Evolutionary conservation across 2,888 invertebrate genomes (phyloP).

Genomic region (Drosophila meridionalis): DNA sequence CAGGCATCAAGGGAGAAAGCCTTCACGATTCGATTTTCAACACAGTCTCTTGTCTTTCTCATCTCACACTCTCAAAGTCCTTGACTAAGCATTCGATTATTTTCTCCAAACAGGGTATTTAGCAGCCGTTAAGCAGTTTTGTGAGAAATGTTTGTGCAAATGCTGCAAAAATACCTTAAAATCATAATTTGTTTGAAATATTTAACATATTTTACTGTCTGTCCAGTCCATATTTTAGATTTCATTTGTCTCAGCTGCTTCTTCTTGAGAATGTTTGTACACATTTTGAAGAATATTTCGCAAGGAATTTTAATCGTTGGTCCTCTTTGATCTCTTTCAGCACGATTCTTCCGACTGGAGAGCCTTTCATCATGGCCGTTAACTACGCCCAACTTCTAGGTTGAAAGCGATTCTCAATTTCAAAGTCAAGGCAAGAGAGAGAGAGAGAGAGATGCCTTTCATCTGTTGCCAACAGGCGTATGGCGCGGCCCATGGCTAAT

Average conservation of each 20-base stretch:
- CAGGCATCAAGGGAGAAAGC: no score
- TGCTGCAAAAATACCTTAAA: neutral
- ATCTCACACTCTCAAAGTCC: no score
- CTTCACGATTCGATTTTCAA: neutral
- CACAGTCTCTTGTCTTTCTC: no score
- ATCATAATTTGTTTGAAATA: neutral
- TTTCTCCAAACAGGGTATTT: neutral
- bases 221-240: neutral
- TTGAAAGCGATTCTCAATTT: slow-evolving; percentile 23
- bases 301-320: slow-evolving; percentile 66
- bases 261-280: slow-evolving; percentile 27
- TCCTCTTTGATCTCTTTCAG: slow-evolving; percentile 63
- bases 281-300: slow-evolving; percentile 34
- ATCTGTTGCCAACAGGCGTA: slow-evolving; percentile 46
- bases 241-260: slow-evolving; percentile 6
- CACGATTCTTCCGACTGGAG: slow-evolving; percentile 23
- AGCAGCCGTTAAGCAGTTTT: neutral
- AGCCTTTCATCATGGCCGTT: slow-evolving; percentile 34
- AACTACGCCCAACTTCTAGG: slow-evolving; percentile 39
- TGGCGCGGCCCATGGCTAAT: slow-evolving; percentile 54
- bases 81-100: no score
- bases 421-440: neutral
- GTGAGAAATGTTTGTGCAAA: neutral
- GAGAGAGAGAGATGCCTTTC: slow-evolving; percentile 47
- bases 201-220: neutral